phyloP scores from a whole-genome alignment of 2,888 invertebrate genomes.

The Ennomos fuscantarius region DNA sequence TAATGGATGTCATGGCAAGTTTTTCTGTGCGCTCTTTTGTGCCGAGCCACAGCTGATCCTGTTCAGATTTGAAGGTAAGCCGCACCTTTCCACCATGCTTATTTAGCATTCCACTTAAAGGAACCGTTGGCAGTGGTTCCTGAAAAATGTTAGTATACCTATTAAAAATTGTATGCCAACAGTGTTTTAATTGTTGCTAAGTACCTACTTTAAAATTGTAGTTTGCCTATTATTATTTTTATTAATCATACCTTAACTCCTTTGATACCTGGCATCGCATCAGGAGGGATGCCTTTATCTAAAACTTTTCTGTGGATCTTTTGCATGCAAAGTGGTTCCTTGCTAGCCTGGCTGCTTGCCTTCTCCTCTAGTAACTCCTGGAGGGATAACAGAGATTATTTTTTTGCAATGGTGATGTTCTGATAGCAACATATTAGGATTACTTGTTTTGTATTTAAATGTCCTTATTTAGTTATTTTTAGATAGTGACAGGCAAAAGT shows the following conservation, averaged over 20 bases:
- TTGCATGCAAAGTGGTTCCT: slow-evolving; percentile 90
- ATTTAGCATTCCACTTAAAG: slow-evolving; percentile 95
- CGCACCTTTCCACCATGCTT: slow-evolving; percentile 95
- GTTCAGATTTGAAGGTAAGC: slow-evolving; percentile 95
- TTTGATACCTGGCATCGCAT: slow-evolving; percentile 94
- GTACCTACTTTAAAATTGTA: slow-evolving; percentile 6
- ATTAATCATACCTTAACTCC: slow-evolving; percentile 86
- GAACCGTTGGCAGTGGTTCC: slow-evolving; percentile 92
- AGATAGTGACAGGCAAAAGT: too few species aligned
- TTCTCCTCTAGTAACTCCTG: slow-evolving; percentile 88
- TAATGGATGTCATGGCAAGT: slow-evolving; percentile 95
- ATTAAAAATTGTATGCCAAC: neutral
- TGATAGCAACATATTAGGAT: too few species aligned
- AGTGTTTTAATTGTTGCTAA: too few species aligned
- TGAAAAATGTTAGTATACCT: slow-evolving; percentile 56
- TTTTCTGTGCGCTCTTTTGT: slow-evolving; percentile 97
- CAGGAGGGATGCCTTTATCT: slow-evolving; percentile 95
- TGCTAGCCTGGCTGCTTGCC: slow-evolving; percentile 82
- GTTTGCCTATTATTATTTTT: neutral
- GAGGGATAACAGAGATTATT: slow-evolving; percentile 36
- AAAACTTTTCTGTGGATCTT: slow-evolving; percentile 94
- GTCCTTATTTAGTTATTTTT: too few species aligned
- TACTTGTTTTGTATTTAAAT: too few species aligned
- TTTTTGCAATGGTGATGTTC: too few species aligned
- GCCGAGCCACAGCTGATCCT: slow-evolving; percentile 96